phyloP scores from a whole-genome alignment of 1,140 invertebrate species.

The Plodia interpunctella region DNA sequence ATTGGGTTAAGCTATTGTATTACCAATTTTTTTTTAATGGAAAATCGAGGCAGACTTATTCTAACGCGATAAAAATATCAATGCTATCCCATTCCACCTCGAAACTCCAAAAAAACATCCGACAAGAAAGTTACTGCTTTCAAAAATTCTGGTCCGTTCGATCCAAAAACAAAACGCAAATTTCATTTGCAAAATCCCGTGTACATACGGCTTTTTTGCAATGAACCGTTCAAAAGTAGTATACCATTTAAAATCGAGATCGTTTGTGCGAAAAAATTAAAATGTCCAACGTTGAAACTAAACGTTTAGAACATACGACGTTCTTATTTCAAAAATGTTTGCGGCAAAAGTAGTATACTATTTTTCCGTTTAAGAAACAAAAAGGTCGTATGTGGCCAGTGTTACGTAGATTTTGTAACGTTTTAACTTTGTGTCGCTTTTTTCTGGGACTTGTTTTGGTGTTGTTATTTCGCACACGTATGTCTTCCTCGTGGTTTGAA shows the following conservation, averaged over 20 bases:
- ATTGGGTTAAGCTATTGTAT: too few species aligned
- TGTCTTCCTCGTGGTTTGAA: not conserved
- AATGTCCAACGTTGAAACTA: not conserved
- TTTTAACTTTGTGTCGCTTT: not conserved
- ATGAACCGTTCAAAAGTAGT: not conserved
- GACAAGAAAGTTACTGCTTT: not conserved
- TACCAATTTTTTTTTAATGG: too few species aligned
- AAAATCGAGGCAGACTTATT: too few species aligned
- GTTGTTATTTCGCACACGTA: not conserved
- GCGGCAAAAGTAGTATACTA: conserved; percentile 1
- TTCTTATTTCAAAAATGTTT: not conserved
- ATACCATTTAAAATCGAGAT: conserved; percentile 2
- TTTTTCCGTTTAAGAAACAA: not conserved
- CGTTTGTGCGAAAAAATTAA: not conserved
- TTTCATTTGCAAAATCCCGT: not conserved
- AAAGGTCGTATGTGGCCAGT: not conserved
- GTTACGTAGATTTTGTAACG: not conserved
- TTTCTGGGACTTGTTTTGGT: not conserved
- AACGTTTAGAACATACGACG: not conserved
- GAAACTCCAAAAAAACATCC: not conserved
- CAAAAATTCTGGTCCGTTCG: not conserved
- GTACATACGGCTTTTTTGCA: not conserved
- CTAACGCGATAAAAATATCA: too few species aligned
- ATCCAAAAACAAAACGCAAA: conserved; percentile 2
- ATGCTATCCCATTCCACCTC: not conserved